Conservation (phyloP, 2,113 vertebrate genomes). For the Elephas maximus region DNA sequence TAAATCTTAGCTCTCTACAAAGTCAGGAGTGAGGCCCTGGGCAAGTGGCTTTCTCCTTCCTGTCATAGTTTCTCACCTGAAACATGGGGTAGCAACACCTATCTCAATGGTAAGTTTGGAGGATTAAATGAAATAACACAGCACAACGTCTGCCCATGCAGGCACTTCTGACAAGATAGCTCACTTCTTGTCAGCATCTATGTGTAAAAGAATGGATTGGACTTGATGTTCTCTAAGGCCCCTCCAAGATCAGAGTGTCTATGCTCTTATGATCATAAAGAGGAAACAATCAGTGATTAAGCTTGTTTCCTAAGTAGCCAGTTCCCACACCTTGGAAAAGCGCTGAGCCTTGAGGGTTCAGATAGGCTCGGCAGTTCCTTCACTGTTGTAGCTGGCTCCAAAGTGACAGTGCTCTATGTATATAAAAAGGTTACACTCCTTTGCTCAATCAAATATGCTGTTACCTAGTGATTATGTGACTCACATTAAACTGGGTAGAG, state of each 20-base stretch:
- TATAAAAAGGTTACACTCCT: constrained; percentile 47
- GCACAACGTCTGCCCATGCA: not conserved
- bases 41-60: not conserved
- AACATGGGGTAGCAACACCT: not conserved
- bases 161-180: not conserved
- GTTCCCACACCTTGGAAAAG: not conserved
- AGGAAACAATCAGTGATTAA: not conserved
- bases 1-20: not conserved
- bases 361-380: not conserved
- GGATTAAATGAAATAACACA: not conserved
- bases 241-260: not conserved
- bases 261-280: not conserved
- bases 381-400: not conserved
- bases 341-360: not conserved
- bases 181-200: not conserved
- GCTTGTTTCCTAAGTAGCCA: not conserved
- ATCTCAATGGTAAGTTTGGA: not conserved
- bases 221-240: not conserved
- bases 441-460: constrained; percentile 28
- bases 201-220: not conserved
- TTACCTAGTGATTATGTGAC: constrained; percentile 45
- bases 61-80: not conserved
- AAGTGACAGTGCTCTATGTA: not conserved
- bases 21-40: not conserved
- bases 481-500: constrained; percentile 48